Evolutionary conservation across 1,140 invertebrate species (phyloP).

Genomic region (Lepidurus apus): DNA sequence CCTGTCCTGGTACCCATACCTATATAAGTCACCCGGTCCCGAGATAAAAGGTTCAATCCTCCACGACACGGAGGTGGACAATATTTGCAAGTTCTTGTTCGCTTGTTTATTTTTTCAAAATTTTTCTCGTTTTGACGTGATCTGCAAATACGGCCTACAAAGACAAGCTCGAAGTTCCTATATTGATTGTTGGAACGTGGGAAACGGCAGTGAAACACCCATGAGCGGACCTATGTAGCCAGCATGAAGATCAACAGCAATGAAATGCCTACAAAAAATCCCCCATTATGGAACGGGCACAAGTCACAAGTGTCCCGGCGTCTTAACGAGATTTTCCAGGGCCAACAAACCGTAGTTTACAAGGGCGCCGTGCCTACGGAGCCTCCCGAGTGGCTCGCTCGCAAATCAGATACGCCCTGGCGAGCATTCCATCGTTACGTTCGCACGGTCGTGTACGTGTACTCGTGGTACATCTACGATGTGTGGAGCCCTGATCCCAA

Average conservation of each 20-base stretch:
- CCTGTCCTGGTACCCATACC: background rate
- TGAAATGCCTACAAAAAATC: background rate
- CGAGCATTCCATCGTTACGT: slow-evolving; percentile 70
- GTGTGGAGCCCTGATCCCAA: slow-evolving; percentile 46
- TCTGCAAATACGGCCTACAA: background rate
- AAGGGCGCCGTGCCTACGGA: slow-evolving; percentile 20
- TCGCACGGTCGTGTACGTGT: slow-evolving; percentile 62
- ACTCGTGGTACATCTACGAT: slow-evolving; percentile 64
- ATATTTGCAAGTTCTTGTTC: background rate
- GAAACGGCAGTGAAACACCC: background rate
- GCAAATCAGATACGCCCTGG: slow-evolving; percentile 55
- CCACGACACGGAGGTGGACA: background rate
- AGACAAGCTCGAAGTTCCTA: background rate
- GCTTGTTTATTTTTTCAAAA: background rate
- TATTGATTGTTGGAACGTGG: slow-evolving; percentile 8
- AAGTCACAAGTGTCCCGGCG: background rate
- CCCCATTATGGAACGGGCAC: background rate
- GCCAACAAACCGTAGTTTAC: slow-evolving; percentile 26
- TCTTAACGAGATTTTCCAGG: slow-evolving; percentile 23
- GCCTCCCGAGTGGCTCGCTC: slow-evolving; percentile 49
- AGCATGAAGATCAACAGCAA: background rate
- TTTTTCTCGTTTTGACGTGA: background rate
- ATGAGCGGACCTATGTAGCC: background rate
- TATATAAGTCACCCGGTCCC: background rate
- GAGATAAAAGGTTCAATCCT: background rate